These are phyloP conservation scores for Danio choprae DNA, from an alignment of 2,797 vertebrate genomes.

Conservation along the genomic window DNA sequence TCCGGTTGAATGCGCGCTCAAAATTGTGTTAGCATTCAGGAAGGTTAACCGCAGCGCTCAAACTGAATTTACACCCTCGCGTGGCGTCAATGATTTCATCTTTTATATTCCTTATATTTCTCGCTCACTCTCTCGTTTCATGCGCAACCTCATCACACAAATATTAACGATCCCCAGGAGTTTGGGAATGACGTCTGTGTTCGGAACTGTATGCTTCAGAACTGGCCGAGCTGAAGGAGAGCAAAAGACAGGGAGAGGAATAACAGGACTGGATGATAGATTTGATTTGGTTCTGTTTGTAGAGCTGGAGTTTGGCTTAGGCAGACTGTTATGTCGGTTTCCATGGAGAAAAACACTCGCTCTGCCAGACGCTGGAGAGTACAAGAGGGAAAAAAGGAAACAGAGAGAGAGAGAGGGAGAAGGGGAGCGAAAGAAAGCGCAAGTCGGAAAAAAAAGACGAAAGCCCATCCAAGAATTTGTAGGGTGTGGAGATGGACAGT, in stretches of 20 bases:
- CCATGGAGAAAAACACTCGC: conserved; percentile 88
- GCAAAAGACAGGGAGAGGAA: conserved; percentile 44
- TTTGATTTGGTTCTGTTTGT: conserved; percentile 53
- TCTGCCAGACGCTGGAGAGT: conserved; percentile 80
- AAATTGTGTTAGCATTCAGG: conserved; percentile 38
- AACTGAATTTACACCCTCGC: conserved; percentile 47
- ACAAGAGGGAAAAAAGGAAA: conserved; percentile 69
- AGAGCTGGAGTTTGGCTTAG: conserved; percentile 39
- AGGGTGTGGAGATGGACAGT: conserved; percentile 72
- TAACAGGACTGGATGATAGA: conserved; percentile 49
- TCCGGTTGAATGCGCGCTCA: conserved; percentile 35
- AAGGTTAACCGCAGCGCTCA: conserved; percentile 34
- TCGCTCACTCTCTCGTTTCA: conserved; percentile 23
- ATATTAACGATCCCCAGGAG: conserved; percentile 48
- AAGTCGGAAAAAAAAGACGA: conserved; percentile 67
- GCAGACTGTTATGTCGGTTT: conserved; percentile 93
- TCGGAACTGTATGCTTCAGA: conserved; percentile 48
- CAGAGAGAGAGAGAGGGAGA: conserved; percentile 63
- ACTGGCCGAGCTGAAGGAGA: conserved; percentile 39
- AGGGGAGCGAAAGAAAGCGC: conserved; percentile 54
- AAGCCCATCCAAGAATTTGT: conserved; percentile 78
- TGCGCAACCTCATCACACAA: conserved; percentile 45
- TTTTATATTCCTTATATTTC: conserved; percentile 36
- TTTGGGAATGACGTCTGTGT: conserved; percentile 53
- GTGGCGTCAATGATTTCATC: conserved; percentile 45